Evolutionary conservation across 2,888 invertebrate genomes (phyloP).

Genomic region (Sesia bembeciformis): DNA sequence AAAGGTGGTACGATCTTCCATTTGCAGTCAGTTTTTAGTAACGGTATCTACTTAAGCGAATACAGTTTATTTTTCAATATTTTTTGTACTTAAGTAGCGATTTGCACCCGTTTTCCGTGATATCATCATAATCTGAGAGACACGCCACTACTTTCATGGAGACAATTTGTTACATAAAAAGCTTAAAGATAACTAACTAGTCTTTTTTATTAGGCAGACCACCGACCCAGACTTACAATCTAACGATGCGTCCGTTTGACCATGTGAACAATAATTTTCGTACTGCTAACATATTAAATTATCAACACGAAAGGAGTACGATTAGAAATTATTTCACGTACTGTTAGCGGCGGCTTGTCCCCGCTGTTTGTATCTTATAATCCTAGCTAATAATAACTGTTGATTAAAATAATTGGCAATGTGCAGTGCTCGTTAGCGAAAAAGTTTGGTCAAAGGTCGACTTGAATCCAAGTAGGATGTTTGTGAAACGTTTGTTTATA

Average conservation of each 20-base stretch:
- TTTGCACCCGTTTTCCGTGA: not conserved
- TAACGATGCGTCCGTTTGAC: constrained; percentile 28
- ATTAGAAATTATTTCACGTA: constrained; percentile 53
- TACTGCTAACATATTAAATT: constrained; percentile 65
- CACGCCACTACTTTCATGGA: constrained; percentile 48
- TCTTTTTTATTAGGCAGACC: constrained; percentile 61
- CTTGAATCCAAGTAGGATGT: no score
- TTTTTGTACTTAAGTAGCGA: not conserved
- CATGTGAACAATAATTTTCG: constrained; percentile 57
- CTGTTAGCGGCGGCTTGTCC: constrained; percentile 12
- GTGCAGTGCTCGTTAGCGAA: constrained; percentile 3
- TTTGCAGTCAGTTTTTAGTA: not conserved
- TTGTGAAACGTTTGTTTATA: no score
- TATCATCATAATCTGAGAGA: constrained; percentile 33
- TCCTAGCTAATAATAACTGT: constrained; percentile 11
- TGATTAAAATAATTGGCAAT: constrained; percentile 20
- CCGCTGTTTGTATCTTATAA: constrained; percentile 11
- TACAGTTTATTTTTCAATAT: not conserved
- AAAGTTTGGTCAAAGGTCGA: no score
- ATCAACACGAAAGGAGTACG: constrained; percentile 70
- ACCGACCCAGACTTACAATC: constrained; percentile 40
- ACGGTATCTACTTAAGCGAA: not conserved
- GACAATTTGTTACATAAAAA: constrained; percentile 45
- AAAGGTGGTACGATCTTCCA: not conserved
- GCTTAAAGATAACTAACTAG: constrained; percentile 67